Conservation (phyloP, 2,113 vertebrate species). For the Peromyscus maniculatus region DNA sequence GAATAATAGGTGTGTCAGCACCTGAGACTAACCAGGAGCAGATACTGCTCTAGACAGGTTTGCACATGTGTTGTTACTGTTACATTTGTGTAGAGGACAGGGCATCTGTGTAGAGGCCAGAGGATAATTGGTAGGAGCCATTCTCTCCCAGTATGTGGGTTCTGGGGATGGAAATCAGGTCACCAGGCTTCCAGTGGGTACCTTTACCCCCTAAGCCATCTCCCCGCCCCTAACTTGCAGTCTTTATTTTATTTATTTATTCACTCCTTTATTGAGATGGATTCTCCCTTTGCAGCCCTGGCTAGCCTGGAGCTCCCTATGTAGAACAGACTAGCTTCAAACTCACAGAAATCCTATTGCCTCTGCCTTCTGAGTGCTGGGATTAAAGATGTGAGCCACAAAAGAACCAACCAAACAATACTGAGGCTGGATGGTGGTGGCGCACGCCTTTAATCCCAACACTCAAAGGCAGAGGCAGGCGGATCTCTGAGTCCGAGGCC, state of each 20-base stretch:
- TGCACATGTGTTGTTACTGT: background rate
- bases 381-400: background rate
- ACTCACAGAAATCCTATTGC: background rate
- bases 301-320: background rate
- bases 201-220: background rate
- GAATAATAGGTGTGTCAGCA: background rate
- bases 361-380: background rate
- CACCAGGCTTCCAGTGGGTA: background rate
- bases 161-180: background rate
- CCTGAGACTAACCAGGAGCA: background rate
- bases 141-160: background rate
- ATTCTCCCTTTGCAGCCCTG: background rate
- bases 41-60: background rate
- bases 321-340: background rate
- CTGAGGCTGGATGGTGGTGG: background rate
- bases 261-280: background rate
- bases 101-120: background rate
- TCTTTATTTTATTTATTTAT: constrained; percentile 19
- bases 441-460: background rate
- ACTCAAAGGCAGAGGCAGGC: background rate
- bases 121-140: background rate
- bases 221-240: background rate
- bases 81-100: background rate
- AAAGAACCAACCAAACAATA: background rate
- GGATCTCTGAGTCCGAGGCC: background rate